phyloP scores from a whole-genome alignment of 2,888 invertebrate species.

The Copidosoma aretas region DNA sequence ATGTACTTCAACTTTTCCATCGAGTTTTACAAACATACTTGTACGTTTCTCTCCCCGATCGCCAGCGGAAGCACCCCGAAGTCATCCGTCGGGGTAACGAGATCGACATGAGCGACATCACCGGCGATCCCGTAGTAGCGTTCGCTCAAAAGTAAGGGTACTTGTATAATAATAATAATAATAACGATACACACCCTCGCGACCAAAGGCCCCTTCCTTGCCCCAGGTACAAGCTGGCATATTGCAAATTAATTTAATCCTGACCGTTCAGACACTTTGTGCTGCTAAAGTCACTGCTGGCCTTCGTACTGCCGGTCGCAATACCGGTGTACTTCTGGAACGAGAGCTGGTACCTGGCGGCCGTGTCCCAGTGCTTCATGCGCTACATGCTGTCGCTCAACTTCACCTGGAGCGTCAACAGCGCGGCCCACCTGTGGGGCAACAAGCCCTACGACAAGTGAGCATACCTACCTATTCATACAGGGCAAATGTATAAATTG shows the following conservation, averaged over 20 bases:
- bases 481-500: too few relatives aligned
- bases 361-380: constrained; percentile 63
- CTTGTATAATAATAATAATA: too few relatives aligned
- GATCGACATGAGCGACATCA: constrained; percentile 82
- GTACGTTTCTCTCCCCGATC: too few relatives aligned
- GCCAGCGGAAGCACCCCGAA: constrained; percentile 85
- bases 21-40: too few relatives aligned
- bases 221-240: neutral
- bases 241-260: neutral
- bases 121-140: constrained; percentile 75
- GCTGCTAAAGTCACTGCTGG: constrained; percentile 64
- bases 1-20: too few relatives aligned
- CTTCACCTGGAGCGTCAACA: constrained; percentile 69
- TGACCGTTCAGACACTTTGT: constrained; percentile 62
- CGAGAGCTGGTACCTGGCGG: constrained; percentile 64
- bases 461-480: too few relatives aligned
- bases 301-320: constrained; percentile 67
- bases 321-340: constrained; percentile 68
- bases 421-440: constrained; percentile 66
- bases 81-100: constrained; percentile 77
- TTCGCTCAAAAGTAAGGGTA: constrained; percentile 76
- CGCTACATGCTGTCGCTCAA: constrained; percentile 66
- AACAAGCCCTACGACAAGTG: constrained; percentile 56
- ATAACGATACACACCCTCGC: too few relatives aligned
- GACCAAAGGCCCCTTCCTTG: too few relatives aligned